These are phyloP conservation scores for Micoletzkya japonica DNA, from an alignment of 2,888 invertebrate genomes.

Conservation along the genomic window DNA sequence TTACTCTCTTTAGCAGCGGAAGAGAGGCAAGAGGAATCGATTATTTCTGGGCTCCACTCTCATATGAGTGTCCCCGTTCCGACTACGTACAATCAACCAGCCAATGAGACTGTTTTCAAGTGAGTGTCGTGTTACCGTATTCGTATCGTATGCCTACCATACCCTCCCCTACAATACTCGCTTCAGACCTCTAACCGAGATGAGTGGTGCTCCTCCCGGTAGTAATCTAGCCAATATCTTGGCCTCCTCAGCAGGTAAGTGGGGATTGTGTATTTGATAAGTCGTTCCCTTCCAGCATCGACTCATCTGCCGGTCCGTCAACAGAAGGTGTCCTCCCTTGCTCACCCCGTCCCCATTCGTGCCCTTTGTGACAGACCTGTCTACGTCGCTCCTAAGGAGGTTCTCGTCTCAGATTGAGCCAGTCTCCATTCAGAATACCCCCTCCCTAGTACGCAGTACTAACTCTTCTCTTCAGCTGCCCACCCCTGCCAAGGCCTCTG, in stretches of 20 bases:
- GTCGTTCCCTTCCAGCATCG: too few species aligned
- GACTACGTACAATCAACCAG: background rate
- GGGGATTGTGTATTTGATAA: too few species aligned
- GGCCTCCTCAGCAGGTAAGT: background rate
- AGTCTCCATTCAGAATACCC: too few species aligned
- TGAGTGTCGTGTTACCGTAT: background rate
- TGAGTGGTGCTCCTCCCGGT: constrained; percentile 23
- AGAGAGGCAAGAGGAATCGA: background rate
- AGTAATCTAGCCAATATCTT: constrained; percentile 25
- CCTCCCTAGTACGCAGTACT: too few species aligned
- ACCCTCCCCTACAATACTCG: background rate
- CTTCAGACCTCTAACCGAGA: constrained; percentile 17
- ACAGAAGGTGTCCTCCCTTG: background rate
- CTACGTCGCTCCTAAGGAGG: constrained; percentile 25
- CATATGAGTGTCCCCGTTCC: background rate
- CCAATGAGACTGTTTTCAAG: constrained; percentile 12
- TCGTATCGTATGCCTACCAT: background rate
- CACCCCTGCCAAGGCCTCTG: too few species aligned
- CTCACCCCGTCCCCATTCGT: constrained; percentile 27
- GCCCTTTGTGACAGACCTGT: constrained; percentile 14
- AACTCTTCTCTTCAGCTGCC: too few species aligned
- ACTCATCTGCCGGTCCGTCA: constrained; percentile 6
- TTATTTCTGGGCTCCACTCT: constrained; percentile 1
- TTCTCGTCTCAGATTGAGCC: background rate
- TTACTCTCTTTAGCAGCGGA: background rate